Conservation (phyloP, 2,113 vertebrate species). For the Ictalurus furcatus region DNA sequence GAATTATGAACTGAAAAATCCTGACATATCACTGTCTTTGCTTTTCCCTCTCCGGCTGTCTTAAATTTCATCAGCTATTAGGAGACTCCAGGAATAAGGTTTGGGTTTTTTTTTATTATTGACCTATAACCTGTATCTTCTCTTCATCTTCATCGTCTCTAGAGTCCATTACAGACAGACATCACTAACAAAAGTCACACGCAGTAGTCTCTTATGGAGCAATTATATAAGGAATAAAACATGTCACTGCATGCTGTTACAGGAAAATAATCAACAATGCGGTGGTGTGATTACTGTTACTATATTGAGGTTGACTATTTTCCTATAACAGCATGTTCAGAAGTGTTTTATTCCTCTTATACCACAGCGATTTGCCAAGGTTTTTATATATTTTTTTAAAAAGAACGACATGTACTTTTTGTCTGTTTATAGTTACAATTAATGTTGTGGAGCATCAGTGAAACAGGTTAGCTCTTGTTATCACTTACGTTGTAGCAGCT, state of each 20-base stretch:
- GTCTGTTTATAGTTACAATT: background rate
- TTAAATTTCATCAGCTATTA: constrained; percentile 86
- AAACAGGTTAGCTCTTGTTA: background rate
- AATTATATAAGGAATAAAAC: background rate
- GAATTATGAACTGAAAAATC: background rate
- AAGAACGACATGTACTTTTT: background rate
- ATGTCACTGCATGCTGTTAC: background rate
- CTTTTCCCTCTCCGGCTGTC: constrained; percentile 50
- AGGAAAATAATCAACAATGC: background rate
- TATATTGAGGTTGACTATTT: background rate
- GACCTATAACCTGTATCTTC: background rate
- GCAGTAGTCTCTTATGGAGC: background rate
- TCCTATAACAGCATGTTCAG: background rate
- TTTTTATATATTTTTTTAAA: background rate
- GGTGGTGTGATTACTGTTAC: background rate
- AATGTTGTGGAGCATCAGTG: too few species aligned
- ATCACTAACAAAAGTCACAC: background rate
- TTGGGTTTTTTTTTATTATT: constrained; percentile 42
- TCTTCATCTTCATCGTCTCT: constrained; percentile 12
- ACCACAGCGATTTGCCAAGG: background rate
- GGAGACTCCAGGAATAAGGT: constrained; percentile 96
- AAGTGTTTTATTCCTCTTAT: background rate
- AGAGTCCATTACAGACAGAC: background rate
- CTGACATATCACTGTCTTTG: constrained; percentile 41
- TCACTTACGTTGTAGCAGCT: background rate